Evolutionary conservation across 2,888 invertebrate genomes (phyloP).

Genomic region (Aleiodes alternator): DNA sequence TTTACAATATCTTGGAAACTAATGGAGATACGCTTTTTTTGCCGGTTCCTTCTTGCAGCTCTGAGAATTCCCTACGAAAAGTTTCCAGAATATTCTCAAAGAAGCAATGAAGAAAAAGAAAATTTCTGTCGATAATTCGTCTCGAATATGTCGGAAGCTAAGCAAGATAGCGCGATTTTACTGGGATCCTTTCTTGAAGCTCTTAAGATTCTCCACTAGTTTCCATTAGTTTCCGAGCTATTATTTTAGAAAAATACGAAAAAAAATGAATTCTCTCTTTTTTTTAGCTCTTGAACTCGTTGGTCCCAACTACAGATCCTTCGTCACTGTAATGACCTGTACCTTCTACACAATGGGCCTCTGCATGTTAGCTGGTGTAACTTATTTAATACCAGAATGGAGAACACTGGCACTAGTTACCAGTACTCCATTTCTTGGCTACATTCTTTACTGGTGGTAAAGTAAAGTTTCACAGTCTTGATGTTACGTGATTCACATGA

Average conservation of each 20-base stretch:
- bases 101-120: background rate
- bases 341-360: conserved; percentile 92
- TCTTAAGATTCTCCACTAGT: too few relatives aligned
- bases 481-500: background rate
- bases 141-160: conserved; percentile 1
- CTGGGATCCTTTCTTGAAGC: too few relatives aligned
- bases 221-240: too few relatives aligned
- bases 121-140: background rate
- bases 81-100: background rate
- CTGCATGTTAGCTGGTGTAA: conserved; percentile 88
- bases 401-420: conserved; percentile 86
- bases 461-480: conserved; percentile 59
- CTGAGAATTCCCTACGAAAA: too few relatives aligned
- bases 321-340: conserved; percentile 94
- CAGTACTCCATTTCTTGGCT: conserved; percentile 89
- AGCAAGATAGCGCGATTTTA: too few relatives aligned
- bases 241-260: too few relatives aligned
- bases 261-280: background rate
- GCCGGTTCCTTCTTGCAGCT: too few relatives aligned
- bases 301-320: conserved; percentile 92
- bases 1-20: conserved; percentile 1
- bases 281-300: conserved; percentile 91
- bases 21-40: background rate
- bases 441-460: conserved; percentile 88
- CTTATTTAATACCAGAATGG: conserved; percentile 91